Evolutionary conservation across 2,797 vertebrate genomes (phyloP).

Genomic region (Anguilla marmorata): DNA sequence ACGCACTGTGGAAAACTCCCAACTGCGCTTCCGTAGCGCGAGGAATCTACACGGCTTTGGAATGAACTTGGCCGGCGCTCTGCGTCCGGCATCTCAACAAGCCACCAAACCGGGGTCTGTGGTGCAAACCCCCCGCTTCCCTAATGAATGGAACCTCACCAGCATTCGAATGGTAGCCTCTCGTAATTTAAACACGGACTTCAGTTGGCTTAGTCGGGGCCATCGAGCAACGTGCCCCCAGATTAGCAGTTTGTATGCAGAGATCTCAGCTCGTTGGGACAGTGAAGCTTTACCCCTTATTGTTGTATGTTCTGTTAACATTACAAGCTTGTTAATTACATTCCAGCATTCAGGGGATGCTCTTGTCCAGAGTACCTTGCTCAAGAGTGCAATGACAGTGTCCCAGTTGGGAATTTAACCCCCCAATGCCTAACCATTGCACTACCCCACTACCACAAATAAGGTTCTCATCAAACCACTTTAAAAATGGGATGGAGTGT

Average conservation of each 20-base stretch:
- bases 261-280: neutral
- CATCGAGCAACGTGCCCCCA: neutral
- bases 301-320: too few species aligned
- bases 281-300: conserved; percentile 62
- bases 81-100: neutral
- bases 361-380: neutral
- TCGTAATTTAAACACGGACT: neutral
- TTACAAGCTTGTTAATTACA: neutral
- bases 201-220: neutral
- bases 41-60: neutral
- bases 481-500: too few species aligned
- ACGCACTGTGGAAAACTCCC: neutral
- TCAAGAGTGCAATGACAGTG: neutral
- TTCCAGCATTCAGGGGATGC: neutral
- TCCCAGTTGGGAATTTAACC: too few species aligned
- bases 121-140: neutral
- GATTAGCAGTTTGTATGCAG: neutral
- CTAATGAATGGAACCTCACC: neutral
- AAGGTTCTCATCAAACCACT: too few species aligned
- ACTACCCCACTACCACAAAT: neutral
- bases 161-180: neutral
- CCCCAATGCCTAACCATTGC: too few species aligned
- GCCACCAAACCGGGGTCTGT: too few species aligned
- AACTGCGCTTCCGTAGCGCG: neutral
- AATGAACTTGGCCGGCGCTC: neutral